A percentile compares a stretch with the other conserved stretches of the same genome.
These are phyloP conservation scores for Eupeodes luniger DNA, from an alignment of 2,888 invertebrate genomes.

Conservation along the genomic window DNA sequence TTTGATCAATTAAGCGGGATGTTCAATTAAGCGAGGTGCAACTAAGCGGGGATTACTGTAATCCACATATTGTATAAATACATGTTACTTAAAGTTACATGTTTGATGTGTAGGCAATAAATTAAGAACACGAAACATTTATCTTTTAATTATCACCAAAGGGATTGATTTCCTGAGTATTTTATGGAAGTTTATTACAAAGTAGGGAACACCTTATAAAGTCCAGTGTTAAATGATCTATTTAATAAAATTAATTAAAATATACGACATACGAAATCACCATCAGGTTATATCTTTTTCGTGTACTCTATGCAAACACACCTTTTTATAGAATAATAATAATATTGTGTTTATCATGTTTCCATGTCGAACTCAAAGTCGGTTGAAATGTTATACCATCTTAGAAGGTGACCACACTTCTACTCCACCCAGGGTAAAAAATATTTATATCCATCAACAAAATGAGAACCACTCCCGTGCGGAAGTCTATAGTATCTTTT, in stretches of 20 bases:
- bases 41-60: no score
- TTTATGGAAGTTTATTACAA: neutral
- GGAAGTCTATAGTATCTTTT: constrained; percentile 51
- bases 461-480: constrained; percentile 64
- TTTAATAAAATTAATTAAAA: constrained; percentile 11
- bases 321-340: constrained; percentile 19
- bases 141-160: constrained; percentile 8
- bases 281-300: no score
- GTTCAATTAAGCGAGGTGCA: no score
- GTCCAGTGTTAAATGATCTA: neutral
- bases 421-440: constrained; percentile 32
- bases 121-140: neutral
- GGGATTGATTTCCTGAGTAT: constrained; percentile 2
- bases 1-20: no score
- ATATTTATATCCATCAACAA: constrained; percentile 53
- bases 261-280: neutral
- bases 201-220: constrained; percentile 16
- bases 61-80: no score
- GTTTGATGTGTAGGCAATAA: neutral
- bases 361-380: constrained; percentile 26
- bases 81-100: neutral
- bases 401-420: constrained; percentile 42
- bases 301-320: constrained; percentile 16
- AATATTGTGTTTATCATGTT: constrained; percentile 26
- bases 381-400: constrained; percentile 55